Conservation (phyloP, 2,888 invertebrate genomes). For the Pycnomerus fuliginosus region DNA sequence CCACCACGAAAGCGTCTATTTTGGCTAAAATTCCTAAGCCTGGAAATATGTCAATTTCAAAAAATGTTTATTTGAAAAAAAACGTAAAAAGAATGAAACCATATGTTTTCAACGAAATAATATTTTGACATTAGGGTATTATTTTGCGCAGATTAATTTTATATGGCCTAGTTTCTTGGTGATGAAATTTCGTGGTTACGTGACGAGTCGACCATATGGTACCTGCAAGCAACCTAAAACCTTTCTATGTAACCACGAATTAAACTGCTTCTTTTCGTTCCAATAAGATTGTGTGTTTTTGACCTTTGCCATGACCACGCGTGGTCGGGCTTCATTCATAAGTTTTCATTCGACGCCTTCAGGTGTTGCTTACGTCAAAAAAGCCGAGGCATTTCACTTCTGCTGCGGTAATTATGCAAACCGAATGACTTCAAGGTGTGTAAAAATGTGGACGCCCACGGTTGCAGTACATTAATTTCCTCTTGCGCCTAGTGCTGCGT, state of each 20-base stretch:
- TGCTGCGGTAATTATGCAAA: conserved; percentile 19
- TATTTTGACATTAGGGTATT: too few relatives aligned
- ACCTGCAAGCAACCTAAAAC: conserved; percentile 7
- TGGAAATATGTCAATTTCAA: too few relatives aligned
- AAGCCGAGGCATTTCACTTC: conserved; percentile 13
- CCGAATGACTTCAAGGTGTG: conserved; percentile 17
- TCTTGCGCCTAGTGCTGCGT: too few relatives aligned
- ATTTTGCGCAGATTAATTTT: too few relatives aligned
- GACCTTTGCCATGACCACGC: conserved; percentile 19
- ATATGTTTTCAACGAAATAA: too few relatives aligned
- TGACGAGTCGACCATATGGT: conserved; percentile 20
- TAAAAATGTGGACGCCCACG: conserved; percentile 5
- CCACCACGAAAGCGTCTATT: too few relatives aligned
- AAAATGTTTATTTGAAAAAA: too few relatives aligned
- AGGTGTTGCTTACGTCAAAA: conserved; percentile 3
- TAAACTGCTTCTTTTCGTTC: conserved; percentile 8
- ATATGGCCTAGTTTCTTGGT: too few relatives aligned
- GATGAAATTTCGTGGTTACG: conserved; percentile 20
- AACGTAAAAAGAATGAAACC: too few relatives aligned
- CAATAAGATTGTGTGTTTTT: conserved; percentile 15
- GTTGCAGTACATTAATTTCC: too few relatives aligned
- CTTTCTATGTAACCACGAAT: conserved; percentile 2
- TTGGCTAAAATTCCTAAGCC: too few relatives aligned
- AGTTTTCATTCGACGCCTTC: conserved; percentile 12
- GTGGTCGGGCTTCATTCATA: conserved; percentile 17